Percentiles rank a stretch among this genome's conserved stretches.
These are phyloP conservation scores for Lasaia peninsularis DNA, from an alignment of 1,140 invertebrate genomes.

Conservation along the genomic window DNA sequence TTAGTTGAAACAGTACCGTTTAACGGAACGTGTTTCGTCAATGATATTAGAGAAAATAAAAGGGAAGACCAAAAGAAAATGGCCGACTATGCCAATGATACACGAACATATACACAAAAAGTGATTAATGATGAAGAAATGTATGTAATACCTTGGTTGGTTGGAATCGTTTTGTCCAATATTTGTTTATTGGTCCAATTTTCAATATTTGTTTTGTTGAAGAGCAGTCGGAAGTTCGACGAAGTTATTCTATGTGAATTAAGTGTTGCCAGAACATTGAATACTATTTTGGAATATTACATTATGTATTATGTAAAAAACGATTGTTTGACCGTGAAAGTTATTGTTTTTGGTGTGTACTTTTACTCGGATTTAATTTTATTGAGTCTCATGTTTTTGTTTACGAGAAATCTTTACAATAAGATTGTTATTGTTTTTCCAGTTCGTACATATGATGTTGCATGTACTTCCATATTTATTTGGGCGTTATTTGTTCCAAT, in stretches of 20 bases:
- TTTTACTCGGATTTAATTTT: background rate
- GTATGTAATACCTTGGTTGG: background rate
- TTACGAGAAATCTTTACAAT: background rate
- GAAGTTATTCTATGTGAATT: background rate
- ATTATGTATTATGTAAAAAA: background rate
- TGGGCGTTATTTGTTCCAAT: background rate
- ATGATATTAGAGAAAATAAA: no score
- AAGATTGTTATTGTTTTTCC: background rate
- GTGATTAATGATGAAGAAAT: background rate
- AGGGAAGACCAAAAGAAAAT: background rate
- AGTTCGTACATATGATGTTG: background rate
- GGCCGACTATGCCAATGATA: background rate
- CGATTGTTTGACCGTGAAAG: background rate
- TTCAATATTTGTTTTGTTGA: background rate
- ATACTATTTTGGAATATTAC: background rate
- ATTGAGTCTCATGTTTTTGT: slow-evolving; percentile 1
- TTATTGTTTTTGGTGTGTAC: background rate
- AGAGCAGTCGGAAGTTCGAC: slow-evolving; percentile 2
- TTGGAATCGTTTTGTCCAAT: background rate
- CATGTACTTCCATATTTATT: background rate
- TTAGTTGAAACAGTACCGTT: no score
- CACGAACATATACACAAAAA: background rate
- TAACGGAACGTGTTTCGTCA: no score
- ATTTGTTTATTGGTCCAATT: background rate
- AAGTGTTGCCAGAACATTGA: background rate